These are phyloP conservation scores for Romanogobio albipinnatus DNA, from an alignment of 2,113 vertebrate species.

Conservation along the genomic window DNA sequence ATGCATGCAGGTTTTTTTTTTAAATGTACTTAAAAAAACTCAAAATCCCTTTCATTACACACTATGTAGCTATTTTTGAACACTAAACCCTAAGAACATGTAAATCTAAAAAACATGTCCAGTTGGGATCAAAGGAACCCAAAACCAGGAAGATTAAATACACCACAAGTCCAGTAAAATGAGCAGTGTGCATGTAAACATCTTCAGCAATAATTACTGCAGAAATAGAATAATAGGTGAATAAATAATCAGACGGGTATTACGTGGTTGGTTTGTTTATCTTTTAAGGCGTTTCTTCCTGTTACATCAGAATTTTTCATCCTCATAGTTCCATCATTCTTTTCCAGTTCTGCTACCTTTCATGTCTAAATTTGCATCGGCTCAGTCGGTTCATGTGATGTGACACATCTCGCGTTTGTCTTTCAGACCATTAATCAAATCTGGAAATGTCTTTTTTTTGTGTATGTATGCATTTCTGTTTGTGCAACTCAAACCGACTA, in stretches of 20 bases:
- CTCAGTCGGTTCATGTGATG: conserved; percentile 8
- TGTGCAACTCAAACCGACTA: background rate
- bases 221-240: too few species aligned
- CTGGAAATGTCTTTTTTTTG: background rate
- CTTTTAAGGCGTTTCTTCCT: conserved; percentile 9
- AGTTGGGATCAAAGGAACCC: background rate
- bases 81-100: too few species aligned
- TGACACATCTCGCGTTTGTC: conserved; percentile 1
- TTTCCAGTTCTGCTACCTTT: conserved; percentile 7
- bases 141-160: background rate
- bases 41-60: too few species aligned
- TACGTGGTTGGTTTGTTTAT: background rate
- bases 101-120: too few species aligned
- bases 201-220: too few species aligned
- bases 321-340: background rate
- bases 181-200: background rate
- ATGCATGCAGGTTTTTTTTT: too few species aligned
- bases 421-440: background rate
- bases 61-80: too few species aligned
- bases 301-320: conserved; percentile 38
- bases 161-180: background rate
- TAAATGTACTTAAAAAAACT: too few species aligned
- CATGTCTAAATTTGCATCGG: conserved; percentile 13
- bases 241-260: background rate
- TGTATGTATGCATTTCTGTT: background rate